Evolutionary conservation across 2,113 vertebrate genomes (phyloP), one percentile per base, ranked within the genome.

Genomic region (Plecotus auritus): DNA sequence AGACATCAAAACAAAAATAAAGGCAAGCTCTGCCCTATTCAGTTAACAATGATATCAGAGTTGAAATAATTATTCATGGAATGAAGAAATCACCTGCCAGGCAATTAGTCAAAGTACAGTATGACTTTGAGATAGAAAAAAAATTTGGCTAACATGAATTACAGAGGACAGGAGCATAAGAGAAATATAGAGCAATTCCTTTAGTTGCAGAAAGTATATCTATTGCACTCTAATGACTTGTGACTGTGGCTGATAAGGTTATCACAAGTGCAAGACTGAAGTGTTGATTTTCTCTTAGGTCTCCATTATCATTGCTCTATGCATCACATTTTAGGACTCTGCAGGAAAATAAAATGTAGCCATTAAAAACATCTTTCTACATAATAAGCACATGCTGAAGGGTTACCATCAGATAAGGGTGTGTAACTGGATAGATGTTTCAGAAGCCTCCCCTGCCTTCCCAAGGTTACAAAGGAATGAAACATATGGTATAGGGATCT

Each of bases 51-150:
- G 85, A 98, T 97, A 83, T 91, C 67, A 77, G 95, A 96, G 45
- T 80, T 93, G 93, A 97, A 97, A 97, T 98, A 98, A 97, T 97
- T 98, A 93, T 97, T 89, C 59, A 40, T 72, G 32, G 90, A 97
- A 97, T 69, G 64, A 91, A 97, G 91, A 98, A 96, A 95, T 88
- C 84, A 98, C 76, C 90, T 98, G 54, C 78, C 94, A 92, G 64
- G 73, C 11, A 92, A 73, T 97, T 97, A 98, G 88, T 98, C 88
- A 97, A 94, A 98, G 90, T 0, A 95, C 35, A 92, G 35, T 69
- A 30, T 94, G 83, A 94, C 73, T 96, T 40, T 93, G 59, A 97
- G 87, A 76, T 95, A 90, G n/a, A 96, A 67, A 82, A 97, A 97
- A 97, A 93, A 45, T 92, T 88, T 86, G 37, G 83, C 95, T 85